These are phyloP conservation scores for Agelaius phoeniceus DNA, from an alignment of 2,113 vertebrate genomes.

Conservation along the genomic window DNA sequence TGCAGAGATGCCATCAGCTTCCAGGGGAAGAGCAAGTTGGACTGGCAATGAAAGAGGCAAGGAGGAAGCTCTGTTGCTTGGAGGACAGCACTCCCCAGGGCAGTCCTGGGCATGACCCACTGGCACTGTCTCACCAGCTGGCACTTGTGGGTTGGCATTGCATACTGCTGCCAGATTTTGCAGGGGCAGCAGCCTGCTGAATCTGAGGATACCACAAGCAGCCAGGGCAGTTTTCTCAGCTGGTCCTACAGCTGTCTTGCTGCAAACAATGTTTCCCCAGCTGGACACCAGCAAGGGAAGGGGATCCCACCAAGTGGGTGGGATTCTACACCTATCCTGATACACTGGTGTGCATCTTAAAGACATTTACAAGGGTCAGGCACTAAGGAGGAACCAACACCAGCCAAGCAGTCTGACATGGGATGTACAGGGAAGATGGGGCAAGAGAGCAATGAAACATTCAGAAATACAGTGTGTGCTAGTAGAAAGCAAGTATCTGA, in stretches of 20 bases:
- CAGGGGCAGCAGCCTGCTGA: neutral
- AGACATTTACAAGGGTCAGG: neutral
- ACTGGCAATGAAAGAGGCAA: neutral
- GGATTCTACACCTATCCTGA: neutral
- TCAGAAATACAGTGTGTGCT: neutral
- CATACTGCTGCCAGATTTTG: neutral
- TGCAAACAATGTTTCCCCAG: neutral
- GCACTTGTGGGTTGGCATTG: rapidly evolving
- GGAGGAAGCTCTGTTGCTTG: neutral
- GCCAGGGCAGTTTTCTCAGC: neutral
- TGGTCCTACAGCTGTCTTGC: neutral
- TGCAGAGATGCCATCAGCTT: neutral
- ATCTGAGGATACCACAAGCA: neutral
- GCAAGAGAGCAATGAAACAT: neutral
- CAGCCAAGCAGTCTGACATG: neutral
- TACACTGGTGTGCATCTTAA: neutral
- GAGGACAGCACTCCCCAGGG: neutral
- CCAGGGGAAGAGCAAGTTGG: neutral
- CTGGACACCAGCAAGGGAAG: neutral
- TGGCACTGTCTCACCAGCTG: rapidly evolving
- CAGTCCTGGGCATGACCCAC: neutral
- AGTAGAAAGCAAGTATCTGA: neutral
- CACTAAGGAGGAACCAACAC: neutral
- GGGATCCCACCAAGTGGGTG: neutral
- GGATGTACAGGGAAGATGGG: neutral